Evolutionary conservation across 2,888 invertebrate genomes (phyloP), one percentile per base, ranked within the genome.

Genomic region (Megalurothrips usitatus): DNA sequence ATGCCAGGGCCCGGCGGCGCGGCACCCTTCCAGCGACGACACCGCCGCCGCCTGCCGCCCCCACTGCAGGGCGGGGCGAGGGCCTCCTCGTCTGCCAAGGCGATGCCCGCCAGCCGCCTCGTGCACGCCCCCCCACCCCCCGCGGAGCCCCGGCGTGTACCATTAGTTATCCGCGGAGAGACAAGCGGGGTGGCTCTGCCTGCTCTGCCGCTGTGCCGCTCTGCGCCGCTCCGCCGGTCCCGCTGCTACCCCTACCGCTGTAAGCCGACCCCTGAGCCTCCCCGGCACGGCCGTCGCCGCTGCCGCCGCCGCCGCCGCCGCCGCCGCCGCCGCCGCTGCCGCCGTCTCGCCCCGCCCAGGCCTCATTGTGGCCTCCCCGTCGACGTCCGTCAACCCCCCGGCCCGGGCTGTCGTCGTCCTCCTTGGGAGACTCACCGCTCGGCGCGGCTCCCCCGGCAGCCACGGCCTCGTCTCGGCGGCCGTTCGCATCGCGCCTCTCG

Each of bases 101-200:
- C 68, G 23, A 23, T 12, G 23, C 68, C 68, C 34, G 34, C 34
- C 34, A 43, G 68, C 68, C 68, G 10, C 68, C 23, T 12, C 58
- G 58, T 43, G 34, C 34, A 4, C 3, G 34, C 3, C 34, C 34
- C 34, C 34, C 34, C 34, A 43, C 3, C 34, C 34, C 34, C 34
- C 1, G 58, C 58, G 58, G 58, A 17, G 3, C 34, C 34, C 34
- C 12, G 26, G 68, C 10, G 68, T 75, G 68, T 75, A 75, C 68
- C 68, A 75, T 75, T 75, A 75, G 68, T 75, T 75, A 75, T 75
- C 68, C 68, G 23, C 68, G 12, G 68, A 75, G 68, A 75, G 26
- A 75, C 23, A 26, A 23, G 23, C 19, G 58, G 58, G 58, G 58
- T 58, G 58, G 58, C 6, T 43, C 52, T 19, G 52, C 19, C 52